Evolutionary conservation across 23 tunicate genomes (phyloP).

Genomic region (Ascidia mentula): DNA sequence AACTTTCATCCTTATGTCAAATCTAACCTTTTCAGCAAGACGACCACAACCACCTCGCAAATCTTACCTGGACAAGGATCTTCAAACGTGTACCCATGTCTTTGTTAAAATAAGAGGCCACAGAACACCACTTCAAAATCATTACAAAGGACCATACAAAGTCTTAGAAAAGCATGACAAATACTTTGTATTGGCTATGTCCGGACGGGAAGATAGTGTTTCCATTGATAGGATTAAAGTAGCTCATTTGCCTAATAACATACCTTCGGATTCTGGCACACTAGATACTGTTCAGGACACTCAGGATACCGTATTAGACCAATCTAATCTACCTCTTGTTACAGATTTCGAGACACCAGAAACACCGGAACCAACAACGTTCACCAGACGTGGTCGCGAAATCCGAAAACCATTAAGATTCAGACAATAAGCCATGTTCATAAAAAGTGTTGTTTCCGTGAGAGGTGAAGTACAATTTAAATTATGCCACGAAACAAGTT

Average conservation of each 20-base stretch:
- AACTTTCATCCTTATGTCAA: neutral
- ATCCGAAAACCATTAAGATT: neutral
- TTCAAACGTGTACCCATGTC: slow-evolving; percentile 30
- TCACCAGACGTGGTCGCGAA: neutral
- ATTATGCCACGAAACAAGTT: neutral
- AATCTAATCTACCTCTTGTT: too few relatives aligned
- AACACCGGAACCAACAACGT: neutral
- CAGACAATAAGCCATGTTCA: neutral
- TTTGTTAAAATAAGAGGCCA: slow-evolving; percentile 15
- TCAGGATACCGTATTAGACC: too few relatives aligned
- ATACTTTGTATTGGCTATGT: slow-evolving; percentile 15
- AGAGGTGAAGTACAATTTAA: too few relatives aligned
- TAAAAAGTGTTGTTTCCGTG: neutral
- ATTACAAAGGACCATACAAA: slow-evolving; percentile 27
- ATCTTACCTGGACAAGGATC: neutral
- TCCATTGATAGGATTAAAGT: slow-evolving; percentile 14
- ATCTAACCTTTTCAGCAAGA: neutral
- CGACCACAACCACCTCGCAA: slow-evolving; percentile 15
- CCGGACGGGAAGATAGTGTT: neutral
- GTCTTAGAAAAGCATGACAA: slow-evolving; percentile 11
- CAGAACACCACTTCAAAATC: slow-evolving; percentile 1
- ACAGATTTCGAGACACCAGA: too few relatives aligned
- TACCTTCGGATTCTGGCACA: too few relatives aligned
- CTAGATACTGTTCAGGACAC: too few relatives aligned
- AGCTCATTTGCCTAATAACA: slow-evolving; percentile 24